Evolutionary conservation across 2,797 vertebrate genomes (phyloP).

Genomic region (Cephalopachus bancanus): DNA sequence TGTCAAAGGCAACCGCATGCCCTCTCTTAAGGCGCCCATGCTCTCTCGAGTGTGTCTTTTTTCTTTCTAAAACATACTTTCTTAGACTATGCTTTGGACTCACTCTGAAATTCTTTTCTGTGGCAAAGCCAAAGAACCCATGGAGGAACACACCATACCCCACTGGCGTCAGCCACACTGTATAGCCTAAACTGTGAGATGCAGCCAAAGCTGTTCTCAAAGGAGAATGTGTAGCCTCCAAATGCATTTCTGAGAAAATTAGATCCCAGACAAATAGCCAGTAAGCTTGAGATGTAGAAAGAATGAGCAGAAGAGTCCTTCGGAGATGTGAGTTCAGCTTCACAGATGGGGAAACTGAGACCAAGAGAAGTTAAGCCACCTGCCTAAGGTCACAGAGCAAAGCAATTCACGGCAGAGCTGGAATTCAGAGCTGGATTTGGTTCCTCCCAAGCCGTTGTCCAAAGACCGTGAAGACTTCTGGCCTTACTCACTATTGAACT

Average conservation of each 20-base stretch:
- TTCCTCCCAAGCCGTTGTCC: neutral
- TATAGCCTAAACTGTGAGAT: neutral
- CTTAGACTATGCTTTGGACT: too few relatives aligned
- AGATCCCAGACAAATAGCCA: neutral
- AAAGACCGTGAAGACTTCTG: neutral
- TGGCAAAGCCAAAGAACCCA: too few relatives aligned
- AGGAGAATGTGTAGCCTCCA: neutral
- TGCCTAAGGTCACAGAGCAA: neutral
- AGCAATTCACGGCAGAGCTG: too few relatives aligned
- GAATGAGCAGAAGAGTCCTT: neutral
- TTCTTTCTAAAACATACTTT: too few relatives aligned
- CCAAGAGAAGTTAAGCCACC: neutral
- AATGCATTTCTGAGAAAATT: neutral
- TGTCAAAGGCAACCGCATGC: too few relatives aligned
- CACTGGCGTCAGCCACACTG: too few relatives aligned
- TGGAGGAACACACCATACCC: neutral
- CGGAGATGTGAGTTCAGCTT: neutral
- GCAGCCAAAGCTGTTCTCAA: neutral
- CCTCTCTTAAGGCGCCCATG: too few relatives aligned
- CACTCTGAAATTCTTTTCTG: too few relatives aligned
- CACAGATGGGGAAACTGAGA: neutral
- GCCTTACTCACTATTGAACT: neutral
- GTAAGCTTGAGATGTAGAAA: neutral
- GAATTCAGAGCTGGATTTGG: neutral
- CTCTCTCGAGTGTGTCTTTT: too few relatives aligned